Evolutionary conservation across 2,113 vertebrate genomes (phyloP).

Genomic region (Mesocricetus auratus): DNA sequence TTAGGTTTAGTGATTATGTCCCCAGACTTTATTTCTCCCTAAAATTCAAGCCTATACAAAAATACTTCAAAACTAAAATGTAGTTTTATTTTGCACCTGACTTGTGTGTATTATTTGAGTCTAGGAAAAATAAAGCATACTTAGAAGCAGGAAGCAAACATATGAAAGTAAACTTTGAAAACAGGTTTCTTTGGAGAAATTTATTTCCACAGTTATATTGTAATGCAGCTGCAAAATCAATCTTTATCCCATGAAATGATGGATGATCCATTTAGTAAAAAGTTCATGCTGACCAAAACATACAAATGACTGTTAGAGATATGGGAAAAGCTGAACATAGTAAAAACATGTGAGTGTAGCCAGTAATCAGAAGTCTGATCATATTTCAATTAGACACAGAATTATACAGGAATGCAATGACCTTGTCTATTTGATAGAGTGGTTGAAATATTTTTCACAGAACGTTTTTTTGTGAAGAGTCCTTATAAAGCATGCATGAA

Average conservation of each 20-base stretch:
- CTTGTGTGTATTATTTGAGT: slow-evolving; percentile 12
- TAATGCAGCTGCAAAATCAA: slow-evolving; percentile 43
- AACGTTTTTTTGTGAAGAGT: slow-evolving; percentile 26
- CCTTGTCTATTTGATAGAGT: slow-evolving; percentile 4
- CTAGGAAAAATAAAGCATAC: slow-evolving; percentile 55
- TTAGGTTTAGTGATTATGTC: slow-evolving; percentile 51
- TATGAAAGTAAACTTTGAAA: slow-evolving; percentile 64
- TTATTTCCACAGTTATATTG: slow-evolving; percentile 75
- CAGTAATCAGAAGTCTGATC: slow-evolving; percentile 51
- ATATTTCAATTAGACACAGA: slow-evolving; percentile 17
- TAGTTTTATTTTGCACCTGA: slow-evolving; percentile 64
- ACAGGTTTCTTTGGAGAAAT: slow-evolving; percentile 68
- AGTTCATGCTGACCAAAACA: slow-evolving; percentile 1
- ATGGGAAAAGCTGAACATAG: neutral
- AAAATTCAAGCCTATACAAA: slow-evolving; percentile 63
- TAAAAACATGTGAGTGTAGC: neutral
- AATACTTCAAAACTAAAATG: slow-evolving; percentile 67
- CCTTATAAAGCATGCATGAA: slow-evolving; percentile 36
- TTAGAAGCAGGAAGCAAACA: slow-evolving; percentile 56
- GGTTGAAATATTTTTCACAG: slow-evolving; percentile 27
- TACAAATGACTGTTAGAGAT: neutral
- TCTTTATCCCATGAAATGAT: slow-evolving; percentile 70
- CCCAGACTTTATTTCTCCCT: slow-evolving; percentile 55
- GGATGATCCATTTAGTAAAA: slow-evolving; percentile 47
- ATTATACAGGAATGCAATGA: neutral